Percentiles rank a stretch among this genome's conserved stretches.
These are phyloP conservation scores for Pristis pectinata DNA, from an alignment of 2,797 vertebrate species.

Conservation along the genomic window DNA sequence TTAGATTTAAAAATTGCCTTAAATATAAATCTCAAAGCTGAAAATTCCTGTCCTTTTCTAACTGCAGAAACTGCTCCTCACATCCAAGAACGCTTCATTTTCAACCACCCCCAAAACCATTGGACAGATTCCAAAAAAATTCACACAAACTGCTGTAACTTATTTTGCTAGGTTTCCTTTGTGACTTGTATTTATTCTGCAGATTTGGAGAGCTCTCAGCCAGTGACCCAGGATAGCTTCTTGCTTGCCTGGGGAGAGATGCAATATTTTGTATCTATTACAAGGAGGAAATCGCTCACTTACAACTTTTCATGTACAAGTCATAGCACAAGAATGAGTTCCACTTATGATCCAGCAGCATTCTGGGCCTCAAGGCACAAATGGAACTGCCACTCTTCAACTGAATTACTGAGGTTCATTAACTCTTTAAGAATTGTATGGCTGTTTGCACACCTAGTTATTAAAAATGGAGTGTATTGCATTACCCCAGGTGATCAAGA, in stretches of 20 bases:
- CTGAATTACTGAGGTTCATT: background rate
- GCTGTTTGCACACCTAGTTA: background rate
- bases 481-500: background rate
- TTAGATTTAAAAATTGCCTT: background rate
- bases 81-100: background rate
- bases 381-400: background rate
- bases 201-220: background rate
- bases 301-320: slow-evolving; percentile 15
- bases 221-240: slow-evolving; percentile 2
- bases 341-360: background rate
- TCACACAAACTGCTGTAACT: too few relatives aligned
- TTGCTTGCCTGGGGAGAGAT: slow-evolving; percentile 16
- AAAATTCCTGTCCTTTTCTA: background rate
- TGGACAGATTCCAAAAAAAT: background rate
- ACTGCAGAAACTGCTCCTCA: background rate
- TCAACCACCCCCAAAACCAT: background rate
- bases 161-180: background rate
- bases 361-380: background rate
- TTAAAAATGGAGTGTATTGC: background rate
- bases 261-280: slow-evolving; percentile 27
- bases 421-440: background rate
- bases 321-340: slow-evolving; percentile 9
- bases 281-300: slow-evolving; percentile 29
- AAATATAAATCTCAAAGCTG: background rate
- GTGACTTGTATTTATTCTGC: background rate